Percentiles rank a stretch among this genome's conserved stretches.
Conservation (phyloP, 2,888 invertebrate genomes). For the Macrosiphum euphorbiae region DNA sequence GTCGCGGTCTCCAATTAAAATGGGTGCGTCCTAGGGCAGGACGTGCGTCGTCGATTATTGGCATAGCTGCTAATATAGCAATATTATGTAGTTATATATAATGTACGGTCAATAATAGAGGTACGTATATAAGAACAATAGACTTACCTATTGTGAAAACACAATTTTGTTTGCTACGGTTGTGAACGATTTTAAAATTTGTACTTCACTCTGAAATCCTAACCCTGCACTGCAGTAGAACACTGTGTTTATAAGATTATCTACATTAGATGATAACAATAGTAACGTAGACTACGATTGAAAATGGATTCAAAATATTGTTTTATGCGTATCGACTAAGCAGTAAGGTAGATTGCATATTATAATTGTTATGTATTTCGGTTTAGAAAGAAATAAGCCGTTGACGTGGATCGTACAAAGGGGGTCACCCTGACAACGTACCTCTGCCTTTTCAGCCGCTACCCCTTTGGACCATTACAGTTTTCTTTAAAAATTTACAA, state of each 20-base stretch:
- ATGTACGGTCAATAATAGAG: too few species aligned
- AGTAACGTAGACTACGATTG: background rate
- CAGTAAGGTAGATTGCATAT: background rate
- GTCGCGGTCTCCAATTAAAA: background rate
- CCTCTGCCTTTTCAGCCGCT: too few species aligned
- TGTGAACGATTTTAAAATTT: background rate
- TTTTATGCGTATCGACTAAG: background rate
- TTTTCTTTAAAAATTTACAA: background rate
- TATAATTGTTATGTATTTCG: background rate
- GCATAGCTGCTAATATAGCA: background rate
- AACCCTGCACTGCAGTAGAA: background rate
- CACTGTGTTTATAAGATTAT: background rate
- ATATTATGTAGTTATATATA: background rate
- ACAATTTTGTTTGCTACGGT: background rate
- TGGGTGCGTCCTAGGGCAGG: background rate
- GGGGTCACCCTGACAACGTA: too few species aligned
- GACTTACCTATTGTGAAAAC: background rate
- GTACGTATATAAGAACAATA: background rate
- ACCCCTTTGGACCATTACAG: background rate
- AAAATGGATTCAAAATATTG: background rate
- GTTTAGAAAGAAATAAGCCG: background rate
- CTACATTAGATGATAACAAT: background rate
- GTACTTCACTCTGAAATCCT: background rate
- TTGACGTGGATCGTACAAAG: background rate
- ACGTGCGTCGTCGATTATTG: background rate